Evolutionary conservation across 1,140 invertebrate species (phyloP).

Genomic region (Drosophila lowei): DNA sequence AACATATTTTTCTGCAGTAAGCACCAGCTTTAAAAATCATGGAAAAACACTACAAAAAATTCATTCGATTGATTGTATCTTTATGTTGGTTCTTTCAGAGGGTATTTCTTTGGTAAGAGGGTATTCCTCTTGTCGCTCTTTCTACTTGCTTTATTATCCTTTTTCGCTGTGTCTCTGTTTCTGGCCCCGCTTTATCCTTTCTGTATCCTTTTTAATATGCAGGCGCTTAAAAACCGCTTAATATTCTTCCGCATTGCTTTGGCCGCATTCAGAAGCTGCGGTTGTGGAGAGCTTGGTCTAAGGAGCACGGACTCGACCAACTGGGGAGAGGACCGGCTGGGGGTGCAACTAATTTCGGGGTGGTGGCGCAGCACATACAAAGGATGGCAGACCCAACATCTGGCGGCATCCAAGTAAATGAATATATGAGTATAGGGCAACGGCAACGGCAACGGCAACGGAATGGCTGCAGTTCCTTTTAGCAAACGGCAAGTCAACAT

Average conservation of each 20-base stretch:
- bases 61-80: no score
- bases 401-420: slow-evolving; percentile 70
- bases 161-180: neutral
- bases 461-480: slow-evolving; percentile 79
- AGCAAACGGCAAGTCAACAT: slow-evolving; percentile 77
- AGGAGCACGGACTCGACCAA: slow-evolving; percentile 37
- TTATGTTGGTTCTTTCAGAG: no score
- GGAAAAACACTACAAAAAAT: no score
- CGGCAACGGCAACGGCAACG: slow-evolving; percentile 10
- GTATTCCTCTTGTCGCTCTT: no score
- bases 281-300: slow-evolving; percentile 53
- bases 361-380: slow-evolving; percentile 44
- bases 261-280: slow-evolving; percentile 71
- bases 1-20: no score
- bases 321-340: slow-evolving; percentile 12
- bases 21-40: no score
- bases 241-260: slow-evolving; percentile 81
- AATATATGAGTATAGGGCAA: slow-evolving; percentile 73
- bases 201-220: slow-evolving; percentile 67
- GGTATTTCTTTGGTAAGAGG: no score
- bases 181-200: slow-evolving; percentile 28
- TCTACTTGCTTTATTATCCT: no score
- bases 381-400: slow-evolving; percentile 48
- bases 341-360: slow-evolving; percentile 68
- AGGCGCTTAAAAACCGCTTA: slow-evolving; percentile 78